These are phyloP conservation scores for Thamnophis elegans DNA, from an alignment of 2,797 vertebrate species.

Conservation along the genomic window DNA sequence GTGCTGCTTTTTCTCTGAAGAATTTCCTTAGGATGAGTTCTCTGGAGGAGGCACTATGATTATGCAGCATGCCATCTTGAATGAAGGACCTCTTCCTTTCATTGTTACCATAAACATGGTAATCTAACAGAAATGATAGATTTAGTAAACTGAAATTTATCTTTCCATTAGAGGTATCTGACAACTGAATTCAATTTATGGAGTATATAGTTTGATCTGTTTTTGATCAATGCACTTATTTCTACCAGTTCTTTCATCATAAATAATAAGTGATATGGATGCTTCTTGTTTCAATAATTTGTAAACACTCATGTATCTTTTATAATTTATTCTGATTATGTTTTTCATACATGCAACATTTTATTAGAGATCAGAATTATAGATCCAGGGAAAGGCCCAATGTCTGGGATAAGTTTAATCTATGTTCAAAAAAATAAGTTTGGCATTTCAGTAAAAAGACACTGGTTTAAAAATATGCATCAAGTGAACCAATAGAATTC, in stretches of 20 bases:
- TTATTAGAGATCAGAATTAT: background rate
- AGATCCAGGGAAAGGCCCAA: background rate
- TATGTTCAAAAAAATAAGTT: background rate
- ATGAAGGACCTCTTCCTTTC: background rate
- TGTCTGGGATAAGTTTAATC: constrained; percentile 7
- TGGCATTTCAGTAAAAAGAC: background rate
- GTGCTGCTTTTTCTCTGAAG: background rate
- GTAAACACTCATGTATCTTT: background rate
- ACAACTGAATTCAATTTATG: background rate
- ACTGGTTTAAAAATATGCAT: background rate
- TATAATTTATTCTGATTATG: background rate
- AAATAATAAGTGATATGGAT: constrained; percentile 5
- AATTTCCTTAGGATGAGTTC: background rate
- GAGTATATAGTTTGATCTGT: background rate
- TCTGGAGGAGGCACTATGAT: background rate
- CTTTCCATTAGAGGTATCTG: background rate
- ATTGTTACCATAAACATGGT: background rate
- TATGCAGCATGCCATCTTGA: background rate
- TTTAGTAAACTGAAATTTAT: background rate
- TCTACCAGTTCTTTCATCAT: background rate
- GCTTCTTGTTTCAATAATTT: background rate
- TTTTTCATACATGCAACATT: background rate
- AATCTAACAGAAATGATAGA: background rate
- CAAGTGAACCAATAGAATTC: background rate
- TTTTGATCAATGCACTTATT: constrained; percentile 1